Evolutionary conservation across 2,113 vertebrate species (phyloP).

Genomic region (Rhinogobius similis): DNA sequence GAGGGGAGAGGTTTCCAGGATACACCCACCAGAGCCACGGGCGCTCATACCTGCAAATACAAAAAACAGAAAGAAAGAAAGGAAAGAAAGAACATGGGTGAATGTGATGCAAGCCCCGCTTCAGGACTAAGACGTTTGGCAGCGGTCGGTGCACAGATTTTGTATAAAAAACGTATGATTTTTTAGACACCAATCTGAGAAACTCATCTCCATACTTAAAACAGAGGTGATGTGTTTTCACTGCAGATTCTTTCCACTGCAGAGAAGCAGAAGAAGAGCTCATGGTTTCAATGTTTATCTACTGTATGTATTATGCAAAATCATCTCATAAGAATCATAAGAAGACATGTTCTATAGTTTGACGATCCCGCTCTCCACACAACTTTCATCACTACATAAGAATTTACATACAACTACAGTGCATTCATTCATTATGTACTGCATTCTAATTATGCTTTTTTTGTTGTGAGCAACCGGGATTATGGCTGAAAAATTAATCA

Average conservation of each 20-base stretch:
- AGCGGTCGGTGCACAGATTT: background rate
- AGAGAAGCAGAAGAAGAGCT: background rate
- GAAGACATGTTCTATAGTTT: background rate
- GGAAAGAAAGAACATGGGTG: background rate
- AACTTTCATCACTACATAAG: background rate
- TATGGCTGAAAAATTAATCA: too few species aligned
- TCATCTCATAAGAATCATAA: background rate
- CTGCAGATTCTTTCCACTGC: background rate
- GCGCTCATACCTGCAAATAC: conserved; percentile 86
- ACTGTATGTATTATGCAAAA: background rate
- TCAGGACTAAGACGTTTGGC: conserved; percentile 3
- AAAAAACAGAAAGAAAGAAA: conserved; percentile 5
- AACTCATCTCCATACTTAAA: conserved; percentile 8
- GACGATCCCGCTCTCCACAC: background rate
- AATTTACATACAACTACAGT: background rate
- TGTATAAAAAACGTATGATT: background rate
- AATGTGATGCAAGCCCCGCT: background rate
- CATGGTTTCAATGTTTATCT: background rate
- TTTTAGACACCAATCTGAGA: conserved; percentile 1
- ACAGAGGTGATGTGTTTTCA: conserved; percentile 3
- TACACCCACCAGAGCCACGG: conserved; percentile 80
- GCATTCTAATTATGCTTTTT: background rate
- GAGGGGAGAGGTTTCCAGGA: conserved; percentile 58
- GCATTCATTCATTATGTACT: background rate
- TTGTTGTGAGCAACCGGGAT: background rate